Conservation (phyloP, 2,888 invertebrate genomes). For the Anagyrus pseudococci region DNA sequence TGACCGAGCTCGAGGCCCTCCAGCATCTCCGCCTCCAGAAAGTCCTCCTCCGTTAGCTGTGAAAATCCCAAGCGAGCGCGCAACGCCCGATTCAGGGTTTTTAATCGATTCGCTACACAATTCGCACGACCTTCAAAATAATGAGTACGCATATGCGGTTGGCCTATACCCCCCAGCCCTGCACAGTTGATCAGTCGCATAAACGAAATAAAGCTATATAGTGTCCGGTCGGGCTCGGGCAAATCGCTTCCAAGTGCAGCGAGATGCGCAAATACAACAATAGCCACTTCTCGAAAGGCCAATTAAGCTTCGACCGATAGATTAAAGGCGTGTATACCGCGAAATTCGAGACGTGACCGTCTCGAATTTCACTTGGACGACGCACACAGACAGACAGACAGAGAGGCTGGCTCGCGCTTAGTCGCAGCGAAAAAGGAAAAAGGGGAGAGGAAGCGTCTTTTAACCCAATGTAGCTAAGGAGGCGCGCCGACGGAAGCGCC, state of each 20-base stretch:
- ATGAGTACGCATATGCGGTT: too few relatives aligned
- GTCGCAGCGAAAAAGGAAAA: too few relatives aligned
- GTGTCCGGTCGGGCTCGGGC: background rate
- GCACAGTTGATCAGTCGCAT: too few relatives aligned
- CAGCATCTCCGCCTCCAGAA: slow-evolving; percentile 73
- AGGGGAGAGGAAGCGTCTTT: slow-evolving; percentile 2
- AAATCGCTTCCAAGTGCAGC: background rate
- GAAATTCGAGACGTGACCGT: background rate
- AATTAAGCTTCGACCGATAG: too few relatives aligned
- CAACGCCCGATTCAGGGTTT: too few relatives aligned
- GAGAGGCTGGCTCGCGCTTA: too few relatives aligned
- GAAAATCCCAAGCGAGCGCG: background rate
- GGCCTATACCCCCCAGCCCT: too few relatives aligned
- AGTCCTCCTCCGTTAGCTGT: slow-evolving; percentile 78
- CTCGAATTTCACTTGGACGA: background rate
- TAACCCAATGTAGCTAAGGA: slow-evolving; percentile 32
- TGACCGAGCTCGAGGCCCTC: slow-evolving; percentile 76
- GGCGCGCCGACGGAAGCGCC: slow-evolving; percentile 43
- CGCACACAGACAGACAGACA: background rate
- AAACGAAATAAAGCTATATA: background rate
- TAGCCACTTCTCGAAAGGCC: background rate
- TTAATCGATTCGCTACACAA: background rate
- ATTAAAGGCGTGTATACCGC: background rate
- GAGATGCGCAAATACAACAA: background rate
- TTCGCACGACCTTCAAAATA: background rate